Evolutionary conservation across 1,140 invertebrate species (phyloP).

Genomic region (Pogonomyrmex barbatus): DNA sequence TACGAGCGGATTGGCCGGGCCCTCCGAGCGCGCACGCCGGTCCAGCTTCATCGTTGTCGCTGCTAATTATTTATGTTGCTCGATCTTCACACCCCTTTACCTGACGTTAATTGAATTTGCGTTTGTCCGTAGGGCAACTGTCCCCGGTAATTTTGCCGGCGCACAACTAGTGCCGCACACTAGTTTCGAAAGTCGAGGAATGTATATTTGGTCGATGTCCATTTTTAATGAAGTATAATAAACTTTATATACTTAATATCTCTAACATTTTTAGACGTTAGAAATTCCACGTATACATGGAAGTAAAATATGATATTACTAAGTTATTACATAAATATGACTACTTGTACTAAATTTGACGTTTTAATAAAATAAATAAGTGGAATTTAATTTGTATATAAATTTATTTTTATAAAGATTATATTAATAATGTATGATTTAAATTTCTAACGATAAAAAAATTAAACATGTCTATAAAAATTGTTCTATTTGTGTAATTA

Average conservation of each 20-base stretch:
- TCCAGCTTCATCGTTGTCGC: constrained; percentile 57
- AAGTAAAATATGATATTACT: not conserved
- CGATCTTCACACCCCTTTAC: constrained; percentile 60
- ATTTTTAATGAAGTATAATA: not conserved
- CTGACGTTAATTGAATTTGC: constrained; percentile 72
- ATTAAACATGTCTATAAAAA: not conserved
- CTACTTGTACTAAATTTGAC: not conserved
- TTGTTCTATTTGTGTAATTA: not conserved
- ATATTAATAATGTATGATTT: not conserved
- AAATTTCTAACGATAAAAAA: not conserved
- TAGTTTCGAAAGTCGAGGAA: constrained; percentile 11
- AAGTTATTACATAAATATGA: not conserved
- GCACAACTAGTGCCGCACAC: not conserved
- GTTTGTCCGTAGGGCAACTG: constrained; percentile 49
- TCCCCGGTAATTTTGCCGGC: constrained; percentile 61
- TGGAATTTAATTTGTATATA: not conserved
- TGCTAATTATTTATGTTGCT: constrained; percentile 74
- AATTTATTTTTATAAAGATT: constrained; percentile 15
- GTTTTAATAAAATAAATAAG: not conserved
- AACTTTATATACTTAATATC: not conserved
- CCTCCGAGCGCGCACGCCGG: constrained; percentile 15
- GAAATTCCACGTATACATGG: too few species aligned
- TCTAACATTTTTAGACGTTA: too few species aligned
- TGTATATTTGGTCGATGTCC: not conserved
- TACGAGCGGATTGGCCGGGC: constrained; percentile 47